Base-by-base conservation (phyloP, 2,797 vertebrate genomes). In the Brachyalestes nurse region DNA sequence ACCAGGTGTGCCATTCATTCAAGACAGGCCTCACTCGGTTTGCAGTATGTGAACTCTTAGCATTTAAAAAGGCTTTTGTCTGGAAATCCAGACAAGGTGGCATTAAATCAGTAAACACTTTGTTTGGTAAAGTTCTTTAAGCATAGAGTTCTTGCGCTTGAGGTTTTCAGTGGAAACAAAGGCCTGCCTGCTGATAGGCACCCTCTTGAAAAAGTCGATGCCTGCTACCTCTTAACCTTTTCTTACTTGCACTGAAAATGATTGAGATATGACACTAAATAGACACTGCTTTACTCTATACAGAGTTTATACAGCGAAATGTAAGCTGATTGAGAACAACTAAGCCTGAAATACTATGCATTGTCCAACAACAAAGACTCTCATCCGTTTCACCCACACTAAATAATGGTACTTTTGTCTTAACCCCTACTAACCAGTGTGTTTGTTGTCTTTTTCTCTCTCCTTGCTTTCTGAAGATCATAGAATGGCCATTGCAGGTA, bases 401-500 rank as follows among this genome's bases (percentile, higher is more conserved):
- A 67, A 67, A 69, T n/a, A 42, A 62, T 47, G 10, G 57, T 67
- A 47, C 57, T 42, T 81, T 78, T 75, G 38, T 28, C 61, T 51
- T 87, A 82, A 81, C 75, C 78, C 55, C 6, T 73, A 17, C 75
- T 87, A 76, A 86, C 80, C 19, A 21, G 17, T 70, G 38, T 81
- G 28, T 82, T 40, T 75, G 69, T 84, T 80, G 53, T 65, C 70
- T 85, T 47, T 17, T 82, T 75, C 75, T 38, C 75, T 25, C 72
- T 80, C 47, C 75, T 85, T 92, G 91, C 91, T 75, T 88, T 53
- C 90, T 55, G 89, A 94, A 95, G 94, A 91, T 83, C 92, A 93
- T 90, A 94, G 88, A 91, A 94, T 91, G 87, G 88, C 92, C 62
- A 76, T 84, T 84, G 93, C 94, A 93, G 94, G 94, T 95, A 94